phyloP scores from a whole-genome alignment of 2,113 vertebrate species.

The Tachysurus fulvidraco region DNA sequence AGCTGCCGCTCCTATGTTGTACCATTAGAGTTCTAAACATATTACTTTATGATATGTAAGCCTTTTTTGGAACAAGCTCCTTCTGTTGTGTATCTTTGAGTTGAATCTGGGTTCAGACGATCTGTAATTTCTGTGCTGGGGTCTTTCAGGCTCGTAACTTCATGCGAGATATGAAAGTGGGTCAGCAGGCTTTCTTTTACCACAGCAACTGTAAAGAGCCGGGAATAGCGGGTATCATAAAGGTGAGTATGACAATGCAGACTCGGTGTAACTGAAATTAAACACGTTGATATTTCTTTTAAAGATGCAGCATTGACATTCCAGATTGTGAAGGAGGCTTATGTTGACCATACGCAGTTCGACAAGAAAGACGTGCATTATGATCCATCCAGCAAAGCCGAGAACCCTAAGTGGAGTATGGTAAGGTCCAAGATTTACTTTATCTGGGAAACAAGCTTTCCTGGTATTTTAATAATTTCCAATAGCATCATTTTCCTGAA shows the following conservation, averaged over 20 bases:
- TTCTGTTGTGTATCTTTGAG: no score
- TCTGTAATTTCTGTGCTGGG: not conserved
- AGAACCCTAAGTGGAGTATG: constrained; percentile 96
- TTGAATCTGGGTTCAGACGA: no score
- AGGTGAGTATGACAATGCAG: constrained; percentile 70
- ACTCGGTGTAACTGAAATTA: not conserved
- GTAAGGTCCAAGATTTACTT: constrained; percentile 62
- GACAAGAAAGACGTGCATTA: constrained; percentile 86
- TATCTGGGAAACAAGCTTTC: not conserved
- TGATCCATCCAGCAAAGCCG: constrained; percentile 83
- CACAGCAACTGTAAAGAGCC: constrained; percentile 98
- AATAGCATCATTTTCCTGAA: not conserved
- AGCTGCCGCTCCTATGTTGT: no score
- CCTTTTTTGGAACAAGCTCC: no score
- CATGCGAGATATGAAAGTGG: constrained; percentile 88
- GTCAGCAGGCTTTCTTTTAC: constrained; percentile 91
- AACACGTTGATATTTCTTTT: not conserved
- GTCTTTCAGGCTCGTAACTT: constrained; percentile 88
- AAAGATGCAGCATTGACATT: constrained; percentile 17
- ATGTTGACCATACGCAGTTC: constrained; percentile 97
- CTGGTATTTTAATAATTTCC: not conserved
- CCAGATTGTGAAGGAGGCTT: constrained; percentile 90
- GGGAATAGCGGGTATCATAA: constrained; percentile 85
- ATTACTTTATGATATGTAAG: no score
- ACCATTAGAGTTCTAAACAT: no score